Evolutionary conservation across 2,888 invertebrate species (phyloP).

Genomic region (Thereva unica): DNA sequence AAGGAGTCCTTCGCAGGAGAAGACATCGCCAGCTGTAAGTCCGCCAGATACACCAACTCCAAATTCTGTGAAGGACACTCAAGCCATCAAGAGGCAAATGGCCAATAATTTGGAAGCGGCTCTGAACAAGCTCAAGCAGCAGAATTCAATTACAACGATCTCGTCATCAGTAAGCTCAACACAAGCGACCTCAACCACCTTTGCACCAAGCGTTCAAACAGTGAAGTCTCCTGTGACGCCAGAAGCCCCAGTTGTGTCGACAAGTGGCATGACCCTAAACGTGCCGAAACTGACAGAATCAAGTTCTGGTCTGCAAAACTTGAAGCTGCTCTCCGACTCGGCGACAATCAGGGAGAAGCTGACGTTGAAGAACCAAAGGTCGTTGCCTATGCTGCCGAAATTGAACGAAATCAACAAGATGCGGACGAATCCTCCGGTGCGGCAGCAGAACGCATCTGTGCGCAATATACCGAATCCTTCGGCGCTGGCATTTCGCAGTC

Average conservation of each 20-base stretch:
- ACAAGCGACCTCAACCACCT: not conserved
- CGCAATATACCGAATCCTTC: constrained; percentile 69
- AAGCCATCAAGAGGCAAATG: constrained; percentile 23
- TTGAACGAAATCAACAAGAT: constrained; percentile 59
- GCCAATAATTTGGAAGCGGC: constrained; percentile 53
- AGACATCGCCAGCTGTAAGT: constrained; percentile 42
- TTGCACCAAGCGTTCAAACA: not conserved
- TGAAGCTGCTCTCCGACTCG: constrained; percentile 62
- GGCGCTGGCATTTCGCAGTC: constrained; percentile 63
- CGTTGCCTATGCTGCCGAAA: constrained; percentile 50
- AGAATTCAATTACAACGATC: constrained; percentile 39
- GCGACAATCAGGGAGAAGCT: constrained; percentile 56
- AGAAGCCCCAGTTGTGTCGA: not conserved
- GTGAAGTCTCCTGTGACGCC: not conserved
- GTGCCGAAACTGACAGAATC: not conserved
- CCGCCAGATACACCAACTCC: constrained; percentile 40
- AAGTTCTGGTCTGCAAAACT: constrained; percentile 57
- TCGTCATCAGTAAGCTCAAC: constrained; percentile 3
- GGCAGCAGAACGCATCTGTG: constrained; percentile 63
- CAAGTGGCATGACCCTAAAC: constrained; percentile 3
- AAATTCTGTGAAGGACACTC: constrained; percentile 28
- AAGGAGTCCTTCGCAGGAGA: constrained; percentile 46
- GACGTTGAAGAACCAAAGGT: constrained; percentile 35
- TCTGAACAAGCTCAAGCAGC: constrained; percentile 55
- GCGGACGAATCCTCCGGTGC: constrained; percentile 51